Percentiles rank a stretch among this genome's conserved stretches.
Evolutionary conservation across 2,888 invertebrate genomes (phyloP).

Genomic region (Macroteleia sp.): DNA sequence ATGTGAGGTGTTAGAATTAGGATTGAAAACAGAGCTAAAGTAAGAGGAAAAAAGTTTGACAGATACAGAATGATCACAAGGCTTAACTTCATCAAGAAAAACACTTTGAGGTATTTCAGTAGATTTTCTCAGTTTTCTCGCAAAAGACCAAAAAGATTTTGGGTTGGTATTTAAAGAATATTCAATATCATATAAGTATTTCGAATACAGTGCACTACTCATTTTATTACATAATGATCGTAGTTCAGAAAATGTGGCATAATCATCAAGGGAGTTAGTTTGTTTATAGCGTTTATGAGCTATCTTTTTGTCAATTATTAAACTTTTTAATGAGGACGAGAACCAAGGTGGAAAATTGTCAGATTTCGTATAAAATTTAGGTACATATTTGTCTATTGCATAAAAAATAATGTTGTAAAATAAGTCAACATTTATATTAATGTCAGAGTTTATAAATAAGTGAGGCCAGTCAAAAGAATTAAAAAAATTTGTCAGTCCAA

Average conservation of each 20-base stretch:
- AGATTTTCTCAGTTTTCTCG: background rate
- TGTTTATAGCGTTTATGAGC: background rate
- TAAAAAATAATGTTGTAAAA: background rate
- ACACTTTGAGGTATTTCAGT: background rate
- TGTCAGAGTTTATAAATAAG: background rate
- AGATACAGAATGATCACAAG: background rate
- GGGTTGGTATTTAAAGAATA: background rate
- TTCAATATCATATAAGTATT: background rate
- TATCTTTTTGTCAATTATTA: conserved; percentile 2
- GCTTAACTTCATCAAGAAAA: background rate
- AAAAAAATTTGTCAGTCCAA: background rate
- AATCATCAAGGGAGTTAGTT: background rate
- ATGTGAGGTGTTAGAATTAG: background rate
- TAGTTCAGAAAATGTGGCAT: background rate
- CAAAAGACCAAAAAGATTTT: background rate
- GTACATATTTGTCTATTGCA: background rate
- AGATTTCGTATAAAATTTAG: background rate
- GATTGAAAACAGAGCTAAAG: background rate
- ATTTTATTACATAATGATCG: background rate
- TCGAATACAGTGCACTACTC: background rate
- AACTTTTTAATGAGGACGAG: background rate
- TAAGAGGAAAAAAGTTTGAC: background rate
- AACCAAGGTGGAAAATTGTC: background rate
- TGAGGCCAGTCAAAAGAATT: background rate
- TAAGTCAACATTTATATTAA: background rate